A percentile compares a stretch with the other conserved stretches of the same genome.
Conservation (phyloP, 2,797 vertebrate genomes). For the Rhabdomys pumilio region DNA sequence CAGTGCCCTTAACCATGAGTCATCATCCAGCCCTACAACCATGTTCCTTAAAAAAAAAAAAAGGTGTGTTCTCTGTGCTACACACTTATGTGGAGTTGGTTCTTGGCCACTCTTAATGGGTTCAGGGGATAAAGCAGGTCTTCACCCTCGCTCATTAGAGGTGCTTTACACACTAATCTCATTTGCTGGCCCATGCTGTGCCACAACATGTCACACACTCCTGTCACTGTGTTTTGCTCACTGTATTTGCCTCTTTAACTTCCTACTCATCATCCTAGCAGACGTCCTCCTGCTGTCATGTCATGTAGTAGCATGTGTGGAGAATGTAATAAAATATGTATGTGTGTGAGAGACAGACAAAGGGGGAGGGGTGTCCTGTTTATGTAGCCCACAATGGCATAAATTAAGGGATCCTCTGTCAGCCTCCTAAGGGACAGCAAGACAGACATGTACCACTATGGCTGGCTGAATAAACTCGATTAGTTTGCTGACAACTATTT, state of each 20-base stretch:
- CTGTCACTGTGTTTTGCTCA: background rate
- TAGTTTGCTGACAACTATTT: slow-evolving; percentile 37
- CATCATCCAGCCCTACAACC: background rate
- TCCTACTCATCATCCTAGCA: background rate
- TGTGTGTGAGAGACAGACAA: background rate
- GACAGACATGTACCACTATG: background rate
- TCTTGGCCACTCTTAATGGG: background rate
- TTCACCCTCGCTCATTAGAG: background rate
- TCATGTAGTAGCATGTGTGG: too few relatives aligned
- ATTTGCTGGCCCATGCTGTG: background rate
- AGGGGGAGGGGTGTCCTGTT: background rate
- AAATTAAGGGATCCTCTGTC: background rate
- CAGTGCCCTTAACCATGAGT: background rate
- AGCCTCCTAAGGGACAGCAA: background rate
- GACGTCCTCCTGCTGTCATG: background rate
- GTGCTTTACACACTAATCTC: background rate
- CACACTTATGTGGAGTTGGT: background rate
- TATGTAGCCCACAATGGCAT: background rate
- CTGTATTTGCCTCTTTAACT: too few relatives aligned
- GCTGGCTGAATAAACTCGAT: background rate
- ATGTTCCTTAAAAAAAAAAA: background rate
- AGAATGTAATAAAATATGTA: background rate
- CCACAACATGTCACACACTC: too few relatives aligned
- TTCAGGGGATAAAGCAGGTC: background rate
- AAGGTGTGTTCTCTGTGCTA: background rate